phyloP scores from a whole-genome alignment of 2,797 vertebrate genomes.

The Novumbra hubbsi region DNA sequence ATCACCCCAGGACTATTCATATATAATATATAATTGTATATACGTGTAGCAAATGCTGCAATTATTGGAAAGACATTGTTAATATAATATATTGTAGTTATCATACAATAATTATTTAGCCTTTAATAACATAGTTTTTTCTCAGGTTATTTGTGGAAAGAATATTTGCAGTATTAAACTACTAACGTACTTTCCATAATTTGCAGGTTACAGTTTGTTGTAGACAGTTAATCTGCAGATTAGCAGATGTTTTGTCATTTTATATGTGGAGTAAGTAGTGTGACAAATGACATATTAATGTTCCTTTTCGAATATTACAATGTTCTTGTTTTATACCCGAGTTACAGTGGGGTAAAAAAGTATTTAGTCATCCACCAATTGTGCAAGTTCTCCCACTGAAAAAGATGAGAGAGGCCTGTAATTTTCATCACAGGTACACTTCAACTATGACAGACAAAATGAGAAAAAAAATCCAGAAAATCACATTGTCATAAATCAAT shows the following conservation, averaged over 20 bases:
- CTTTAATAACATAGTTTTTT: conserved; percentile 5
- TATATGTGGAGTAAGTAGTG: background rate
- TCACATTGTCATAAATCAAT: too few relatives aligned
- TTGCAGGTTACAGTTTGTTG: conserved; percentile 18
- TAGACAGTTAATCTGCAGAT: conserved; percentile 12
- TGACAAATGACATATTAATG: conserved; percentile 1
- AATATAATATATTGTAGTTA: conserved; percentile 1
- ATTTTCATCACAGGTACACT: too few relatives aligned
- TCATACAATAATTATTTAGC: background rate
- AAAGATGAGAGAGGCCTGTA: too few relatives aligned
- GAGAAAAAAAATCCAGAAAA: too few relatives aligned
- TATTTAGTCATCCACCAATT: too few relatives aligned
- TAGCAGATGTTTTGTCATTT: background rate
- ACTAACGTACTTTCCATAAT: conserved; percentile 13
- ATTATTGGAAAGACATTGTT: background rate
- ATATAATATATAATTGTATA: background rate
- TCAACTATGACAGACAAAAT: too few relatives aligned
- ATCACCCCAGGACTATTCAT: conserved; percentile 13
- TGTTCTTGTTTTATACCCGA: background rate
- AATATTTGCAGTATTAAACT: conserved; percentile 42
- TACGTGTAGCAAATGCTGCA: background rate
- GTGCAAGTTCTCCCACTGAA: too few relatives aligned
- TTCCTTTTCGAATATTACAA: conserved; percentile 5
- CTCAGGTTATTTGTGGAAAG: conserved; percentile 38
- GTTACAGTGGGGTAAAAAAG: too few relatives aligned